Conservation (phyloP, 2,888 invertebrate species). For the Ptilodon capucinus region DNA sequence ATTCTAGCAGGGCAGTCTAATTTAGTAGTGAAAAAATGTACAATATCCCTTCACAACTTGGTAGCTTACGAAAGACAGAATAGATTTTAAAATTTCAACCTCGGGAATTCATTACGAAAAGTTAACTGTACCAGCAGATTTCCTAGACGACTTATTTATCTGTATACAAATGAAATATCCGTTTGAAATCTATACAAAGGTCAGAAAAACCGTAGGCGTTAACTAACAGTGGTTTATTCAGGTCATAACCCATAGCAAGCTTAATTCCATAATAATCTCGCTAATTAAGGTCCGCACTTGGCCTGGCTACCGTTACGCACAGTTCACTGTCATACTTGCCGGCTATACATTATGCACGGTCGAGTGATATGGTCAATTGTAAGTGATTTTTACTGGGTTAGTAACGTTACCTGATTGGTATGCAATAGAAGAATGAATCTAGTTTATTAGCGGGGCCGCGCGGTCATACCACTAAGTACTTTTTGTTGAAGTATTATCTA, state of each 20-base stretch:
- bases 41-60: no score
- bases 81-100: no score
- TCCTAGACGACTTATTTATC: neutral
- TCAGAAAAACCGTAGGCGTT: neutral
- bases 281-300: slow-evolving; percentile 48
- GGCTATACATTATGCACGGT: slow-evolving; percentile 37
- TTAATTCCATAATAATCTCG: slow-evolving; percentile 29
- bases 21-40: no score
- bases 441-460: no score
- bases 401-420: neutral
- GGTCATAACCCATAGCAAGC: slow-evolving; percentile 6
- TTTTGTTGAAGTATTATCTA: no score
- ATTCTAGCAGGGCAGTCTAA: no score
- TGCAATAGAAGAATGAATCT: neutral
- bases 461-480: no score
- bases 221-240: neutral
- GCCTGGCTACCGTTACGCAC: slow-evolving; percentile 46
- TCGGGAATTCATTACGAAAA: no score
- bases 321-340: slow-evolving; percentile 50
- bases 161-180: neutral
- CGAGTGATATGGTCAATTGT: slow-evolving; percentile 13
- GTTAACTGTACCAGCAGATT: no score
- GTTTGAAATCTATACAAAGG: neutral
- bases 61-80: no score
- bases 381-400: neutral